phyloP scores from a whole-genome alignment of 1,140 invertebrate genomes.

The Bombus haemorrhoidalis region DNA sequence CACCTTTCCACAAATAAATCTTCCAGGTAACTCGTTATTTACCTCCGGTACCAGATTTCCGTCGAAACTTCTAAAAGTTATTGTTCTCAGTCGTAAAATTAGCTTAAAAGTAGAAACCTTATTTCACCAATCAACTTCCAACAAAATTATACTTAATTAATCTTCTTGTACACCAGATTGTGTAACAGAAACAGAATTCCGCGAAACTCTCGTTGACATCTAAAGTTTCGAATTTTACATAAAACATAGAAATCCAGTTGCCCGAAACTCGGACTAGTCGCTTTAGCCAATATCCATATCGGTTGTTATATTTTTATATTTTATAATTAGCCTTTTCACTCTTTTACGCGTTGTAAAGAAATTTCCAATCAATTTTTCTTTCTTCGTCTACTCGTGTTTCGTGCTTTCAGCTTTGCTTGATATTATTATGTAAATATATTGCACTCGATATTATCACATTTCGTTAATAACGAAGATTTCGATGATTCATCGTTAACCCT shows the following conservation, averaged over 20 bases:
- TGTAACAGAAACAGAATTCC: neutral
- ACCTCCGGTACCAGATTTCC: neutral
- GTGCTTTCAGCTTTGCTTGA: too few relatives aligned
- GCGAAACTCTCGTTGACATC: neutral
- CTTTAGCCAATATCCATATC: neutral
- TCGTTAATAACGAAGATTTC: neutral
- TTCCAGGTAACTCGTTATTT: too few relatives aligned
- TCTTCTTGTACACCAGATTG: neutral
- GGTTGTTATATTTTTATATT: neutral
- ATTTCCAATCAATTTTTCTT: too few relatives aligned
- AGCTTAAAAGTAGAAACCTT: neutral
- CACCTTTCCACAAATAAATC: neutral
- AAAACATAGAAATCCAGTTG: neutral
- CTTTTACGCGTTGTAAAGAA: neutral
- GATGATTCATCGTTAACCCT: neutral
- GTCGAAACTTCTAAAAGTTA: neutral
- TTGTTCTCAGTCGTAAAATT: neutral
- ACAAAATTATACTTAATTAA: neutral
- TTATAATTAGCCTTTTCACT: neutral
- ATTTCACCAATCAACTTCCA: neutral
- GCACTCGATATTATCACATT: neutral
- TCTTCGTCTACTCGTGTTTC: too few relatives aligned
- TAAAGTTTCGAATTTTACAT: neutral
- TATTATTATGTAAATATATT: too few relatives aligned
- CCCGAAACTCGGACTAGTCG: neutral